These are phyloP conservation scores for Sylvietta virens DNA, from an alignment of 2,113 vertebrate species.

Conservation along the genomic window DNA sequence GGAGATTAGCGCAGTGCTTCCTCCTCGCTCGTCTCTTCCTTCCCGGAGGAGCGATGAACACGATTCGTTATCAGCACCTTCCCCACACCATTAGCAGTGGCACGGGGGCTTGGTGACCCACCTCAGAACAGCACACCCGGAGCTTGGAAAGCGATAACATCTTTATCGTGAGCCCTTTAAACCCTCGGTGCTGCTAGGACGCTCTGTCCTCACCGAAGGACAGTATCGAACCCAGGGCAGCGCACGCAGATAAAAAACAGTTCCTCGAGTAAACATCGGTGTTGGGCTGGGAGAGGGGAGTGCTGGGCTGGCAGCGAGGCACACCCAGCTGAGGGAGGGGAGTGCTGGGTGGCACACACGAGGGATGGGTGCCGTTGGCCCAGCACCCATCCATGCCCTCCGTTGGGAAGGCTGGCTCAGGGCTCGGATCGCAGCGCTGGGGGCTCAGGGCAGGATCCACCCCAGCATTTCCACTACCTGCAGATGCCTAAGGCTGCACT, in stretches of 20 bases:
- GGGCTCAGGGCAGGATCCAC: not conserved
- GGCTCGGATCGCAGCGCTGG: not conserved
- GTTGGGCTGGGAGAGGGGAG: rapidly evolving
- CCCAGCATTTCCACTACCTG: rapidly evolving
- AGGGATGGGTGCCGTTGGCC: not conserved
- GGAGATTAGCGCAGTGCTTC: not conserved
- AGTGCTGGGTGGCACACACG: not conserved
- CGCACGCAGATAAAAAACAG: not conserved
- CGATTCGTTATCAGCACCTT: not conserved
- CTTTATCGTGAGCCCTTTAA: conserved; percentile 21
- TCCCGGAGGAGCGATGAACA: not conserved
- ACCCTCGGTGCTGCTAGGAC: not conserved
- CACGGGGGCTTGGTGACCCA: not conserved
- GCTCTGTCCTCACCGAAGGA: not conserved
- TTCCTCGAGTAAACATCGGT: not conserved
- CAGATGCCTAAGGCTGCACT: rapidly evolving
- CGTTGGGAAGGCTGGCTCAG: rapidly evolving
- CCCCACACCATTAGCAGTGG: not conserved
- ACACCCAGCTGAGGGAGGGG: not conserved
- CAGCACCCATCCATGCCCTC: not conserved
- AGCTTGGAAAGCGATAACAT: not conserved
- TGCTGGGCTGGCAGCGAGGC: not conserved
- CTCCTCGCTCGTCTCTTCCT: not conserved
- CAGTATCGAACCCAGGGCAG: not conserved
- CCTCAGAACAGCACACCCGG: not conserved